These are phyloP conservation scores for Spodoptera exigua DNA, from an alignment of 2,888 invertebrate species.

Conservation along the genomic window DNA sequence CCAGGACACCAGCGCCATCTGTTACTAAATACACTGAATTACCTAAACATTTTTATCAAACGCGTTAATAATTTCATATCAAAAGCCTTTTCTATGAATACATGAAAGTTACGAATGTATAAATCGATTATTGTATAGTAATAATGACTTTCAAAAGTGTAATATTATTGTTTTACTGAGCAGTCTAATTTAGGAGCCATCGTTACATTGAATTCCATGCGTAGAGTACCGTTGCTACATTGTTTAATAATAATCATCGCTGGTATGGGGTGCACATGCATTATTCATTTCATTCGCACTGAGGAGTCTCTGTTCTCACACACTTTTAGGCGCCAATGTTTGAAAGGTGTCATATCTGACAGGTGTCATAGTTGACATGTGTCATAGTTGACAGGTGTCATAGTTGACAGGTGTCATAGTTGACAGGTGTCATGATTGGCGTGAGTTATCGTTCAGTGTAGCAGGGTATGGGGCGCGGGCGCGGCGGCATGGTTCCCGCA, in stretches of 20 bases:
- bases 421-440: slow-evolving; percentile 27
- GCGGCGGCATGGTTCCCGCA: slow-evolving; percentile 76
- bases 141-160: slow-evolving; percentile 54
- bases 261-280: slow-evolving; percentile 47
- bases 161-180: slow-evolving; percentile 56
- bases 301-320: slow-evolving; percentile 55
- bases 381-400: slow-evolving; percentile 1
- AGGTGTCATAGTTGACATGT: slow-evolving; percentile 8
- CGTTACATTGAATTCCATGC: slow-evolving; percentile 64
- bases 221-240: slow-evolving; percentile 53
- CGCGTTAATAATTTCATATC: slow-evolving; percentile 60
- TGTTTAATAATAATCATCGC: slow-evolving; percentile 51
- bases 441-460: slow-evolving; percentile 63
- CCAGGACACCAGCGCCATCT: slow-evolving; percentile 56
- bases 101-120: slow-evolving; percentile 56
- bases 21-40: slow-evolving; percentile 46
- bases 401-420: slow-evolving; percentile 28
- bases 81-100: slow-evolving; percentile 65
- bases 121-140: slow-evolving; percentile 57
- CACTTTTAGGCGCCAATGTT: slow-evolving; percentile 42
- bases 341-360: slow-evolving; percentile 31
- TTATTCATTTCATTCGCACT: slow-evolving; percentile 49
- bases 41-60: slow-evolving; percentile 54
- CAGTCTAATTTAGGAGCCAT: slow-evolving; percentile 69
- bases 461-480: slow-evolving; percentile 70